These are phyloP conservation scores for Ophion ventricosus DNA, from an alignment of 2,888 invertebrate genomes.

Conservation along the genomic window DNA sequence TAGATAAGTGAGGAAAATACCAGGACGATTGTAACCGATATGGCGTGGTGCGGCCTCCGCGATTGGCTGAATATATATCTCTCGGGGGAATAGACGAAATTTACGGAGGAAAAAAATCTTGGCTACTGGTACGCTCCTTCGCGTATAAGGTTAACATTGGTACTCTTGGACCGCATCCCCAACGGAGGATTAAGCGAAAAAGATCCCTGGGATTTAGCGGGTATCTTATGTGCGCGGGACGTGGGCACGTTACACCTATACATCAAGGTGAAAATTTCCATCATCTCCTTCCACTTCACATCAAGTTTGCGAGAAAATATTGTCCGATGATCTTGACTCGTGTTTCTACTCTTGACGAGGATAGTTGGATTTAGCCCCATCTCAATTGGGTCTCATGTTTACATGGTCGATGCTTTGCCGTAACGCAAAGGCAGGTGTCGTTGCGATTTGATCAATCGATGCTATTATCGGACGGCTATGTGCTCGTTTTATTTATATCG, in stretches of 20 bases:
- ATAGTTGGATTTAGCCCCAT: too few relatives aligned
- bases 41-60: not conserved
- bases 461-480: not conserved
- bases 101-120: constrained; percentile 42
- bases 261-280: constrained; percentile 10
- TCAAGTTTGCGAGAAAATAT: not conserved
- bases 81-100: constrained; percentile 22
- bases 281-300: not conserved
- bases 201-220: constrained; percentile 49
- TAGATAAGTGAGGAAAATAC: constrained; percentile 44
- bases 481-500: too few relatives aligned
- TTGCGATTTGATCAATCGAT: not conserved
- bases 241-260: constrained; percentile 16
- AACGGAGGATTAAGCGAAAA: constrained; percentile 44
- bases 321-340: not conserved
- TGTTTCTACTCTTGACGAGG: too few relatives aligned
- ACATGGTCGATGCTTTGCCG: not conserved
- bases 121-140: constrained; percentile 9
- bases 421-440: not conserved
- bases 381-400: not conserved
- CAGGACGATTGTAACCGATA: constrained; percentile 28
- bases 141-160: constrained; percentile 28
- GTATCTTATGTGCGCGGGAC: not conserved
- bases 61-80: constrained; percentile 27
- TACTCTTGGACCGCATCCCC: constrained; percentile 31